A percentile compares a stretch with the other conserved stretches of the same genome.
These are phyloP conservation scores for Dermatemys mawii DNA, from an alignment of 2,113 vertebrate genomes.

Conservation along the genomic window DNA sequence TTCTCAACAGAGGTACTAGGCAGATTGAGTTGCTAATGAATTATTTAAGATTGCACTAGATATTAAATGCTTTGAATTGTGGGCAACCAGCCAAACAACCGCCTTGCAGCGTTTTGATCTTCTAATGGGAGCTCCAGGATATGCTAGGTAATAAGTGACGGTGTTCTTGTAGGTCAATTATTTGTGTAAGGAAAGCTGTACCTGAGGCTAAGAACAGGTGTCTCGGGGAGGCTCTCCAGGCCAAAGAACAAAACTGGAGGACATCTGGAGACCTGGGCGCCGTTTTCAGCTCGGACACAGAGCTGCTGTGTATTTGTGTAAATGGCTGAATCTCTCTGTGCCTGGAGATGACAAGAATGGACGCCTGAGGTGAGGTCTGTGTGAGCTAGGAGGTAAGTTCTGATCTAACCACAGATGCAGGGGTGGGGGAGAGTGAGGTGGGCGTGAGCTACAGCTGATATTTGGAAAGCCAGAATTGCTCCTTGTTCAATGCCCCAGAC, in stretches of 20 bases:
- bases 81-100: constrained; percentile 45
- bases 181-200: not conserved
- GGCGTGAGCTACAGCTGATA: accelerated
- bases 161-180: not conserved
- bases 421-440: not conserved
- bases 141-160: constrained; percentile 18
- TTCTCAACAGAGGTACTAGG: constrained; percentile 49
- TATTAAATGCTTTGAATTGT: constrained; percentile 55
- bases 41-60: constrained; percentile 65
- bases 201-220: not conserved
- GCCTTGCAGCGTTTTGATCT: constrained; percentile 22
- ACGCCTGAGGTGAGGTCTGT: not conserved
- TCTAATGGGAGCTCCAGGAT: not conserved
- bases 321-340: not conserved
- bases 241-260: not conserved
- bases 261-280: not conserved
- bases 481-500: not conserved
- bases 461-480: not conserved
- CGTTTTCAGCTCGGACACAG: not conserved
- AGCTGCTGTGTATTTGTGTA: not conserved
- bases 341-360: not conserved
- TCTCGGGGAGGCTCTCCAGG: not conserved
- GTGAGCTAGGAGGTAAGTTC: not conserved
- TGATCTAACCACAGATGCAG: not conserved
- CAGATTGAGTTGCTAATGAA: constrained; percentile 55